These are phyloP conservation scores for Leptosomus discolor DNA, from an alignment of 2,113 vertebrate species.

Conservation along the genomic window DNA sequence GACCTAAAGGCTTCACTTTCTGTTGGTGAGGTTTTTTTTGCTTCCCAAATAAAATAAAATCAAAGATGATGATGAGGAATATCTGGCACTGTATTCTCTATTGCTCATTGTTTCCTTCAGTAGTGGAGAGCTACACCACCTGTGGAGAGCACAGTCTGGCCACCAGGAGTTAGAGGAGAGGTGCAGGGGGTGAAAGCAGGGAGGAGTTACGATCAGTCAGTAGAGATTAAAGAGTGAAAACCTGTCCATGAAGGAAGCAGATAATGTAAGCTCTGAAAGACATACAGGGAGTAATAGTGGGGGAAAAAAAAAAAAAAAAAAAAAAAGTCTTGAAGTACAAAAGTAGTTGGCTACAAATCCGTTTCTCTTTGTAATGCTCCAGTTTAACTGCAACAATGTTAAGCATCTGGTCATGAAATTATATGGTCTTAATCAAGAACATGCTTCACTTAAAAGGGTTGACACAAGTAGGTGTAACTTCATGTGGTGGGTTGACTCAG, in stretches of 20 bases:
- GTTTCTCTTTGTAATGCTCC: neutral
- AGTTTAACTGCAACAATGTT: neutral
- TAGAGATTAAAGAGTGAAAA: neutral
- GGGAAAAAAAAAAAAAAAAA: neutral
- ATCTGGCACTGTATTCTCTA: neutral
- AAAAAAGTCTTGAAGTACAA: no score
- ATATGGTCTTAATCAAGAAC: neutral
- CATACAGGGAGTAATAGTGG: neutral
- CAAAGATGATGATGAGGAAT: no score
- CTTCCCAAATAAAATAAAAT: neutral
- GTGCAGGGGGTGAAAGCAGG: rapidly evolving
- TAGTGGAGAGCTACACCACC: neutral
- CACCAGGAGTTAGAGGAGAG: neutral
- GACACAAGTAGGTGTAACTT: neutral
- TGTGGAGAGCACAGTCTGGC: neutral
- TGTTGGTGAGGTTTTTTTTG: neutral
- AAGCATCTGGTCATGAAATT: neutral
- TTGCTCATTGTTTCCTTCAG: neutral
- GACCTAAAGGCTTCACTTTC: neutral
- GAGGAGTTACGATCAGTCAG: neutral
- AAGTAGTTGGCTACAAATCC: neutral
- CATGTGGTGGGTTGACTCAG: no score
- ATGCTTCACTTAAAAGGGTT: neutral
- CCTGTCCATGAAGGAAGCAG: neutral
- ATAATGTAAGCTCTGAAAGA: neutral